These are phyloP conservation scores for Neotoxoptera formosana DNA, from an alignment of 1,140 invertebrate genomes.

Conservation along the genomic window DNA sequence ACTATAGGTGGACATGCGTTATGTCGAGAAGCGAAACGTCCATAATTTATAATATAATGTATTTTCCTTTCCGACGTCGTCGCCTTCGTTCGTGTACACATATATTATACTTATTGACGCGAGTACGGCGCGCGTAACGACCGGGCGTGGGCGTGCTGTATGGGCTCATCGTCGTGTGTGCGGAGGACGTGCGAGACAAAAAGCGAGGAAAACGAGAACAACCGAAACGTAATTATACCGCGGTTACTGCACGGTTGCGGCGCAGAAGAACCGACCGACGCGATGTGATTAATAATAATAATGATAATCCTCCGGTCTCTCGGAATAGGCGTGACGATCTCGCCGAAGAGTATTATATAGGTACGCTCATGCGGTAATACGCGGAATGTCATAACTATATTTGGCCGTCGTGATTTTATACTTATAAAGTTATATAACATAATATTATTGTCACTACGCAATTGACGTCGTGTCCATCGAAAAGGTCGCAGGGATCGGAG, in stretches of 20 bases:
- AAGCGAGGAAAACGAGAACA: constrained; percentile 11
- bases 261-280: not conserved
- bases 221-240: constrained; percentile 18
- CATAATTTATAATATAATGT: not conserved
- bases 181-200: not conserved
- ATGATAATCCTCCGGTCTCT: not conserved
- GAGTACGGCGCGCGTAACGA: constrained; percentile 13
- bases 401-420: not conserved
- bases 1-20: not conserved
- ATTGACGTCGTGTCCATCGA: not conserved
- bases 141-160: constrained; percentile 4
- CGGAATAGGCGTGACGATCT: constrained; percentile 27
- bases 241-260: constrained; percentile 6
- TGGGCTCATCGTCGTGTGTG: not conserved
- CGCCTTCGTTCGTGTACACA: not conserved
- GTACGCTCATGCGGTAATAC: not conserved
- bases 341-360: not conserved
- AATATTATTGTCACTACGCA: not conserved
- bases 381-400: not conserved
- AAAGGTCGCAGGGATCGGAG: not conserved
- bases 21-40: not conserved
- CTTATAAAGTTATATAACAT: not conserved
- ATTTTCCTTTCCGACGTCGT: not conserved
- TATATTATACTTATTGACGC: not conserved
- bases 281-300: not conserved